Evolutionary conservation across 2,888 invertebrate genomes (phyloP), one percentile per base, ranked within the genome.

Genomic region (Palloptera scutellata): DNA sequence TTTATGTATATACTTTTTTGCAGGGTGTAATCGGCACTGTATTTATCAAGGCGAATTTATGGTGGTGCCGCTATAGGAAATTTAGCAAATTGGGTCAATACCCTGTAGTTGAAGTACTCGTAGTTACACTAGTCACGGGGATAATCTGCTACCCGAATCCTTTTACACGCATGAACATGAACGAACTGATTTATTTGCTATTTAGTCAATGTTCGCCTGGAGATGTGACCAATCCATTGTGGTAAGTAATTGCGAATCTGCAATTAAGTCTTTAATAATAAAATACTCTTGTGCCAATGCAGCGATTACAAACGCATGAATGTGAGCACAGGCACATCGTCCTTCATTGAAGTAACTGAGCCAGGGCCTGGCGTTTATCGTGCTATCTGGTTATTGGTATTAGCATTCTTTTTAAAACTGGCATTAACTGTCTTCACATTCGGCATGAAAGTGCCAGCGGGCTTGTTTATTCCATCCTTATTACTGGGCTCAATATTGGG

Each of bases 381-480:
- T 70, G 96, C 98, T 3, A 90, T 98, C 72, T 96, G 96, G 92
- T 88, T 96, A 69, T 88, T 98, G 43, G 88, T 94, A 19, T 86
- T 98, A 61, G 97, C 98, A 0, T 88, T 98, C 63, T 87, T 95
- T 60, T 88, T 98, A 68, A 98, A 98, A 86, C 88, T 96, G 65
- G 89, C 95, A 58, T 92, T 97, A 87, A 97, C 97, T 1, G 91
- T 99, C 66, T 98, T 99, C 86, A 99, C 99, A 0, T 99, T 99
- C 85, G 99, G 99, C 78, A 96, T 98, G 87, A 98, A 98, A 88
- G 93, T 92, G 74, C 99, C 99, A 0, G 96, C 97, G 76, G 99
- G 99, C 63, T 88, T 99, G 61, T 99, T 99, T 86, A 98, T 99
- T 76, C 99, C 99, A 1, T 96, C 96, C 66, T 88, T 99, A 68